Conservation (phyloP, 2,797 vertebrate genomes). For the Paramormyrops hopkinsi region DNA sequence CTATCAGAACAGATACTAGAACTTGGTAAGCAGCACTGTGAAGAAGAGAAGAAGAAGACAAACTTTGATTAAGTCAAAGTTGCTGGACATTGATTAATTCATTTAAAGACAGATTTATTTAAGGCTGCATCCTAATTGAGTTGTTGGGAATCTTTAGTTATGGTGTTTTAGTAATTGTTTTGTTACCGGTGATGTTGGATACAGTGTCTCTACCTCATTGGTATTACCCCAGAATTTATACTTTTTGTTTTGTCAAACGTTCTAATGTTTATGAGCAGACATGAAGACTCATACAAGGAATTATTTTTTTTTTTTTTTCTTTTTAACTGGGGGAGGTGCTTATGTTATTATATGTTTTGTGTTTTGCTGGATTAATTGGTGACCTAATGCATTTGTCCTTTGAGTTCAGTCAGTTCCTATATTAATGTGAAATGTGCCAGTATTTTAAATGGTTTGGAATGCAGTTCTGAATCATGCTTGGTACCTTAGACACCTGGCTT, state of each 20-base stretch:
- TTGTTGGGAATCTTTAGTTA: neutral
- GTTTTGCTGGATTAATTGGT: neutral
- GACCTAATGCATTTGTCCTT: neutral
- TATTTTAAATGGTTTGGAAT: constrained; percentile 6
- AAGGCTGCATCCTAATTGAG: neutral
- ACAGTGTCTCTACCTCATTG: neutral
- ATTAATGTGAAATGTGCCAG: neutral
- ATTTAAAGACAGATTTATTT: neutral
- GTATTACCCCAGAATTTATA: neutral
- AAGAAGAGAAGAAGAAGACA: neutral
- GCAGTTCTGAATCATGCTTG: neutral
- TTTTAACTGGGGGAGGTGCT: neutral
- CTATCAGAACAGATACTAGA: neutral
- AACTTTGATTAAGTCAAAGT: neutral
- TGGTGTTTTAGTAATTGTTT: neutral
- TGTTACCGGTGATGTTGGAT: neutral
- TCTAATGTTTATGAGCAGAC: neutral
- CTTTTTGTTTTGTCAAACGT: neutral
- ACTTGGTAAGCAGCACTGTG: neutral
- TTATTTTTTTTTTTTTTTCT: neutral
- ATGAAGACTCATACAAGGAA: neutral
- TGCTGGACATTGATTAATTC: neutral
- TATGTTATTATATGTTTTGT: neutral
- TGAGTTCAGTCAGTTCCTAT: neutral
- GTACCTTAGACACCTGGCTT: neutral